Conservation (phyloP, 2,113 vertebrate genomes). For the Chloropsis hardwickii region DNA sequence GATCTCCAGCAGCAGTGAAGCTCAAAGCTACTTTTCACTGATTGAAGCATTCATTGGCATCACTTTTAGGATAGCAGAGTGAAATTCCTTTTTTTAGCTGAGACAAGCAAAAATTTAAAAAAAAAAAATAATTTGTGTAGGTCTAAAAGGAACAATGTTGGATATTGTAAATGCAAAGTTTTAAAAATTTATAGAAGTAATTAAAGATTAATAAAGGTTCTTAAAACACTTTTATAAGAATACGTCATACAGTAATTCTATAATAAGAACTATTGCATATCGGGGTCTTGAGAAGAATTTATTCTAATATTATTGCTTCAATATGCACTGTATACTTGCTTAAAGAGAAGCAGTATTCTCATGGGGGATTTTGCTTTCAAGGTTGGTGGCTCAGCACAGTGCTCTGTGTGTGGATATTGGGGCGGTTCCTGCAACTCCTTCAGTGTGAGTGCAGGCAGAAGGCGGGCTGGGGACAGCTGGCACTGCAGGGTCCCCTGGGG, state of each 20-base stretch:
- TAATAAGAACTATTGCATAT: neutral
- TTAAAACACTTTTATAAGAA: neutral
- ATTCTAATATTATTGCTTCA: neutral
- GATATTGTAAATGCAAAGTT: neutral
- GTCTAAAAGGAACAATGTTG: neutral
- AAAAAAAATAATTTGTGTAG: neutral
- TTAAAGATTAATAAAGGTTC: neutral
- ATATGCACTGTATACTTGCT: neutral
- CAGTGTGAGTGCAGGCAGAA: neutral
- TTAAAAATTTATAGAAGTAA: neutral
- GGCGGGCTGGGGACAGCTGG: neutral
- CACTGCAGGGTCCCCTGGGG: rapidly evolving
- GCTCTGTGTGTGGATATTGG: neutral
- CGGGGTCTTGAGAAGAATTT: neutral
- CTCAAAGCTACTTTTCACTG: neutral
- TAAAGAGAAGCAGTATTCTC: neutral
- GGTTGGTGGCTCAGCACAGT: neutral
- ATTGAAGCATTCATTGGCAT: neutral
- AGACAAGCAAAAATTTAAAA: neutral
- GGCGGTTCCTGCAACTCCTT: neutral
- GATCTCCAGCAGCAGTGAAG: neutral
- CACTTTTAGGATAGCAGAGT: neutral
- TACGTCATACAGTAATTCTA: neutral
- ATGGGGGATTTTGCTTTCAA: neutral
- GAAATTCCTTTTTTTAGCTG: neutral